phyloP scores from a whole-genome alignment of 2,797 vertebrate species.

The Tolypeutes matacus region DNA sequence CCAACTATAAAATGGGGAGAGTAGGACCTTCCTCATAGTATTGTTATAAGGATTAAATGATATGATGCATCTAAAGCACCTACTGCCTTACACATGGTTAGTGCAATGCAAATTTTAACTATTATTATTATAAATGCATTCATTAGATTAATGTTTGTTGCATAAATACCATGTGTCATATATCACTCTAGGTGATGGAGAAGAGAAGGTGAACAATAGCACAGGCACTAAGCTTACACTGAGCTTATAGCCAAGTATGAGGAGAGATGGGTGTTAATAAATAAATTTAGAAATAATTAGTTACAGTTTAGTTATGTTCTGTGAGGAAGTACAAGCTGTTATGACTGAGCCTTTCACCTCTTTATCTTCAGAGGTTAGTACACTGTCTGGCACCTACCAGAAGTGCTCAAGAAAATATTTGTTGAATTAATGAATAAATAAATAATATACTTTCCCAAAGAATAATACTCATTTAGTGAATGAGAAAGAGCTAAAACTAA shows the following conservation, averaged over 20 bases:
- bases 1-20: not conserved
- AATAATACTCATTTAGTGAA: not conserved
- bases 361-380: not conserved
- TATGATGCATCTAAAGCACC: not conserved
- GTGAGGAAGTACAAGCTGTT: not conserved
- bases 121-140: not conserved
- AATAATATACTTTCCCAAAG: not conserved
- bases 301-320: not conserved
- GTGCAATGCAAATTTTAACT: not conserved
- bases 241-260: not conserved
- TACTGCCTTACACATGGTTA: not conserved
- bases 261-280: not conserved
- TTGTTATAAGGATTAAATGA: not conserved
- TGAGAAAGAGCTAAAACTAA: not conserved
- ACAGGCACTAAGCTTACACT: too few species aligned
- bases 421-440: slow-evolving; percentile 20
- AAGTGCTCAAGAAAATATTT: not conserved
- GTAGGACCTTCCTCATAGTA: not conserved
- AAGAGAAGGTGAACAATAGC: not conserved
- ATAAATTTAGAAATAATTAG: not conserved
- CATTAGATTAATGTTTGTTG: not conserved
- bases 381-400: not conserved
- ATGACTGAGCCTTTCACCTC: not conserved
- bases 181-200: not conserved
- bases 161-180: not conserved